phyloP scores from a whole-genome alignment of 2,797 vertebrate genomes.

The Phalloptychus januarius region DNA sequence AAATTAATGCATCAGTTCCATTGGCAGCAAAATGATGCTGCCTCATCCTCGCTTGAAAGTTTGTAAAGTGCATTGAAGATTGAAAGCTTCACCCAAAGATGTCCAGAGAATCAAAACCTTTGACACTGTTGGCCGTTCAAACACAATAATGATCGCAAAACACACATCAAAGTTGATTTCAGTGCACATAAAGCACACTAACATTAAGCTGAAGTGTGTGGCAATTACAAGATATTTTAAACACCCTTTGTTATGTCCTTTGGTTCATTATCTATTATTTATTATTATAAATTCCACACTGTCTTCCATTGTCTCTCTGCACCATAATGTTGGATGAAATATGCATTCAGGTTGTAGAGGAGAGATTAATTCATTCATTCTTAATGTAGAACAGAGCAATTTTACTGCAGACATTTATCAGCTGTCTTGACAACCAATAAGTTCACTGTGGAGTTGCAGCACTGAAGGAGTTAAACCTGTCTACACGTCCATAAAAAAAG shows the following conservation, averaged over 20 bases:
- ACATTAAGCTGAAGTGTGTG: background rate
- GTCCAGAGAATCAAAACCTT: background rate
- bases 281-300: background rate
- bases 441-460: background rate
- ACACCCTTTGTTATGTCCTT: background rate
- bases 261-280: background rate
- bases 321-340: background rate
- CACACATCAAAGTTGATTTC: background rate
- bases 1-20: background rate
- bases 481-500: background rate
- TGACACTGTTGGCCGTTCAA: background rate
- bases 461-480: background rate
- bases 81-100: background rate
- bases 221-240: background rate
- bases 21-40: background rate
- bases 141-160: background rate
- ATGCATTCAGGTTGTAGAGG: too few species aligned
- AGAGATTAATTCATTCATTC: background rate
- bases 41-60: background rate
- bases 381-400: background rate
- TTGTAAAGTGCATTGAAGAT: background rate
- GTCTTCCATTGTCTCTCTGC: background rate
- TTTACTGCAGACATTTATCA: background rate
- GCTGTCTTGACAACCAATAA: conserved; percentile 1
- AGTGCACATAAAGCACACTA: background rate